Conservation (phyloP, 1,140 invertebrate genomes). For the Homarus americanus region DNA sequence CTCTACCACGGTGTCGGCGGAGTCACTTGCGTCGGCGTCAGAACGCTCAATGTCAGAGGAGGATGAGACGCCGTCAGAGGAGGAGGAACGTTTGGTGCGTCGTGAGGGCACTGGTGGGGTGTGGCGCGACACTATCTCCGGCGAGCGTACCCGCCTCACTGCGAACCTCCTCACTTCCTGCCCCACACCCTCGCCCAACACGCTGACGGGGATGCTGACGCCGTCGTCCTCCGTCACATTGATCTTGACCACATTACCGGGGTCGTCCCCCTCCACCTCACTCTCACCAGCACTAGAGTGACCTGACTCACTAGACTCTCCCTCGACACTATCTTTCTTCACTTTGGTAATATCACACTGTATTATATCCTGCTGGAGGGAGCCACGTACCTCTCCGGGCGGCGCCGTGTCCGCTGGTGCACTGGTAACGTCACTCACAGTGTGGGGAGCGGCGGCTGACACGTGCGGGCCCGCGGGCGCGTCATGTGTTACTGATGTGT, state of each 20-base stretch:
- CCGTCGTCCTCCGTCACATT: slow-evolving; percentile 76
- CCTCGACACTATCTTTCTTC: slow-evolving; percentile 24
- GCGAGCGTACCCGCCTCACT: slow-evolving; percentile 55
- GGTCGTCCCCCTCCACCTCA: slow-evolving; percentile 64
- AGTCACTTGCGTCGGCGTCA: slow-evolving; percentile 73
- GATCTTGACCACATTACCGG: slow-evolving; percentile 69
- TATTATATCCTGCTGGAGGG: background rate
- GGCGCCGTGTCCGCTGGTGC: slow-evolving; percentile 12
- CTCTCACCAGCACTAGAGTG: slow-evolving; percentile 72
- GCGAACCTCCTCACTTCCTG: slow-evolving; percentile 61
- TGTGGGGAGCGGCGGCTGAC: slow-evolving; percentile 27
- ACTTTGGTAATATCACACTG: slow-evolving; percentile 33
- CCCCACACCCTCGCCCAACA: slow-evolving; percentile 79
- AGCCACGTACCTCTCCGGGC: background rate
- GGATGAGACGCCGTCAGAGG: slow-evolving; percentile 74
- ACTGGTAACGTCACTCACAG: slow-evolving; percentile 29
- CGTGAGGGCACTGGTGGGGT: slow-evolving; percentile 69
- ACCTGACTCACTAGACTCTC: slow-evolving; percentile 65
- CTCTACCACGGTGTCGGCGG: slow-evolving; percentile 74
- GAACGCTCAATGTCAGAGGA: slow-evolving; percentile 74
- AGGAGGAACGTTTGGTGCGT: slow-evolving; percentile 73
- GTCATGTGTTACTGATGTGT: slow-evolving; percentile 63
- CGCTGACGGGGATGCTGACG: slow-evolving; percentile 83
- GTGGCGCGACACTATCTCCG: slow-evolving; percentile 57
- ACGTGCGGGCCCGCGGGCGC: slow-evolving; percentile 57